These are phyloP conservation scores for Megamerina dolium DNA, from an alignment of 2,888 invertebrate genomes.

Conservation along the genomic window DNA sequence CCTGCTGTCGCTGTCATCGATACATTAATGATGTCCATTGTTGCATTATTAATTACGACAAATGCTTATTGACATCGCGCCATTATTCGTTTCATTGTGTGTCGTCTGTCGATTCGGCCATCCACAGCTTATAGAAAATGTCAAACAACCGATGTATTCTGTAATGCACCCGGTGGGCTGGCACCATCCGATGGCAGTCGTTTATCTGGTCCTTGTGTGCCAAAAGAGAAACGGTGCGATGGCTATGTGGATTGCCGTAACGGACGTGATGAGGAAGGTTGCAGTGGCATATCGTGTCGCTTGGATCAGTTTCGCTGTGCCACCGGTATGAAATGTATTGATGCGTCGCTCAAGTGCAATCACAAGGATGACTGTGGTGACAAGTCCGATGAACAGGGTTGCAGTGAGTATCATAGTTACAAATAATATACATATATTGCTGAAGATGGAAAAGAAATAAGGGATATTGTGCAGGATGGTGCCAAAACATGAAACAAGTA, in stretches of 20 bases:
- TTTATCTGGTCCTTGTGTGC: constrained; percentile 72
- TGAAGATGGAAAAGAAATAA: too few species aligned
- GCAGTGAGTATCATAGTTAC: constrained; percentile 75
- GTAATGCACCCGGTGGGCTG: constrained; percentile 61
- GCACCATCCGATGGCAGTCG: constrained; percentile 52
- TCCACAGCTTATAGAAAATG: constrained; percentile 78
- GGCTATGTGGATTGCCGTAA: constrained; percentile 84
- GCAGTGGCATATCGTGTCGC: constrained; percentile 64
- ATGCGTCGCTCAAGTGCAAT: constrained; percentile 72
- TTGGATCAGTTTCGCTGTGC: constrained; percentile 83
- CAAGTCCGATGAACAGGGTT: constrained; percentile 82
- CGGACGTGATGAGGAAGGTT: constrained; percentile 73
- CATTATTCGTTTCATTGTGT: too few species aligned
- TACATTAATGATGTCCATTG: too few species aligned
- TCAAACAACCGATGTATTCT: constrained; percentile 80
- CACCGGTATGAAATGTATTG: constrained; percentile 74
- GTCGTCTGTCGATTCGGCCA: constrained; percentile 83
- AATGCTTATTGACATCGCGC: too few species aligned
- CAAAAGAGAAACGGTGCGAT: constrained; percentile 84
- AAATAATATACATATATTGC: too few species aligned
- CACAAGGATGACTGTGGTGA: constrained; percentile 87
- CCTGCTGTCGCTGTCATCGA: too few species aligned
- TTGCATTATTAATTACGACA: too few species aligned
- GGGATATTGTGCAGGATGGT: too few species aligned
- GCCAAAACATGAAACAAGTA: too few species aligned